A percentile compares a stretch with the other conserved stretches of the same genome.
Conservation (phyloP, 2,888 invertebrate genomes). For the Aricia artaxerxes region DNA sequence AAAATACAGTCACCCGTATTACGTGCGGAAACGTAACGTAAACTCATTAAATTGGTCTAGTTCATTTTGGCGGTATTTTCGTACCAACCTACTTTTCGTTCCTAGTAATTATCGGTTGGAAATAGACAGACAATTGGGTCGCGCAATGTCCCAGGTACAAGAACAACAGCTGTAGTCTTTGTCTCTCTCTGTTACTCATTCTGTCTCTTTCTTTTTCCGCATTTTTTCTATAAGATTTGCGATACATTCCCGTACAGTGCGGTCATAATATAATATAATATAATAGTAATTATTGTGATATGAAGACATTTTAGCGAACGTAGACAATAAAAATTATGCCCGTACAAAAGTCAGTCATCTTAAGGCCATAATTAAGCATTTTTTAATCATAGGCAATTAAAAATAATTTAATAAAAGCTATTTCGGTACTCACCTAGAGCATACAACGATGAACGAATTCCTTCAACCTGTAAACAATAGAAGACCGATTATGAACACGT, state of each 20-base stretch:
- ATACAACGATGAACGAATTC: background rate
- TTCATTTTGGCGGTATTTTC: slow-evolving; percentile 22
- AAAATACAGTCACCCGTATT: background rate
- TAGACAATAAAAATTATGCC: too few species aligned
- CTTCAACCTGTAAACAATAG: background rate
- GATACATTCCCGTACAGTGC: too few species aligned
- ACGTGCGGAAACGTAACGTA: background rate
- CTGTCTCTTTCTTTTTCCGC: too few species aligned
- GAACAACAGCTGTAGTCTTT: background rate
- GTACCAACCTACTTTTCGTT: slow-evolving; percentile 20
- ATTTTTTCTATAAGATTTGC: too few species aligned
- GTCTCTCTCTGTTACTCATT: background rate
- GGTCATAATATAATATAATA: too few species aligned
- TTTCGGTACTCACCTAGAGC: background rate
- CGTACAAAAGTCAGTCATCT: too few species aligned
- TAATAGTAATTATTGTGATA: too few species aligned
- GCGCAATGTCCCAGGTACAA: background rate
- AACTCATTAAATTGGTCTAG: slow-evolving; percentile 9
- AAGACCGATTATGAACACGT: background rate
- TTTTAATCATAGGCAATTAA: too few species aligned
- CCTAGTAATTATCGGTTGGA: slow-evolving; percentile 16
- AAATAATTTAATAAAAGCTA: too few species aligned
- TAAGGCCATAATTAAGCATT: too few species aligned
- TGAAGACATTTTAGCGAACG: too few species aligned
- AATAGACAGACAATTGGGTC: background rate